These are phyloP conservation scores for Chrysemys picta DNA, from an alignment of 2,113 vertebrate genomes.

Conservation along the genomic window DNA sequence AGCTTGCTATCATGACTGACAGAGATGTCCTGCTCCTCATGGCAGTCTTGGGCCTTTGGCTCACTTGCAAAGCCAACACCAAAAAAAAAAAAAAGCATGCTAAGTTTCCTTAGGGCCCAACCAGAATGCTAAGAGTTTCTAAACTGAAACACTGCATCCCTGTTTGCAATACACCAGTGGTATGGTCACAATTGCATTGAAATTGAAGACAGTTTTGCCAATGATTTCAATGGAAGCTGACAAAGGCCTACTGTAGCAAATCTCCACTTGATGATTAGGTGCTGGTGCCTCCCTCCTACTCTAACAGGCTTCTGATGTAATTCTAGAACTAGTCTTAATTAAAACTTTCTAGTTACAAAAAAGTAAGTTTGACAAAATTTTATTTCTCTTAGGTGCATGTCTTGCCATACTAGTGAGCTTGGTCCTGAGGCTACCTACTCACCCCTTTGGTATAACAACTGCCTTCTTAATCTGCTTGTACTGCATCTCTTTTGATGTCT, in stretches of 20 bases:
- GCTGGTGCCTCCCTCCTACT: not conserved
- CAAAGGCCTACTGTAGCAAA: not conserved
- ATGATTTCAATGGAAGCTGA: not conserved
- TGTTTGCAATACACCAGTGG: not conserved
- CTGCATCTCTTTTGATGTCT: not conserved
- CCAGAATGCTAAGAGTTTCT: not conserved
- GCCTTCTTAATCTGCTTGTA: not conserved
- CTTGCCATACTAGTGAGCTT: not conserved
- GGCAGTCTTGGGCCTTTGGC: not conserved
- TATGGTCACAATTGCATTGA: not conserved
- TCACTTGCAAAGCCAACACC: not conserved
- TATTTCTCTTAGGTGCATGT: not conserved
- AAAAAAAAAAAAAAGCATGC: not conserved
- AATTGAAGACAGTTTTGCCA: not conserved
- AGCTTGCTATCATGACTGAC: not conserved
- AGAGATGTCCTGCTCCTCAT: not conserved
- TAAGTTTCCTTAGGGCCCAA: not conserved
- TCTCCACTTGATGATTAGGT: not conserved
- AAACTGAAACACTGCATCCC: not conserved
- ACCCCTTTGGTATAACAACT: not conserved
- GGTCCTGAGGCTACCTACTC: not conserved
- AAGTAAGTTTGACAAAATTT: not conserved
- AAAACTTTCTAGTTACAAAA: not conserved
- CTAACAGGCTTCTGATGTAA: not conserved
- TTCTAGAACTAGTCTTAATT: not conserved